These are phyloP conservation scores for Cynopterus brachyotis DNA, from an alignment of 2,113 vertebrate genomes.

Conservation along the genomic window DNA sequence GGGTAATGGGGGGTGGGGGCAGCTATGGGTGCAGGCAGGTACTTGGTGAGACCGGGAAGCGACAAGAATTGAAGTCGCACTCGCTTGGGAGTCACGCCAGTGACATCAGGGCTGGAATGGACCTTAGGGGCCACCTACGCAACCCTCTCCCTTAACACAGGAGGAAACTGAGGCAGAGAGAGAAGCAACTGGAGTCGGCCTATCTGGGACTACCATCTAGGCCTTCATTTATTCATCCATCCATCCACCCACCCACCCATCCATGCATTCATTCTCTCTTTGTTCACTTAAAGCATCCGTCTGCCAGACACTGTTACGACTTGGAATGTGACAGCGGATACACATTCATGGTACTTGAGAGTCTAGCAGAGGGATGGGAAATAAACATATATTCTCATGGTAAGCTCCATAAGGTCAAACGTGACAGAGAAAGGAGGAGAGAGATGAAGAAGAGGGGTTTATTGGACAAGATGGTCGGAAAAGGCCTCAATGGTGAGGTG, in stretches of 20 bases:
- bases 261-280: background rate
- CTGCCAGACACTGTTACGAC: background rate
- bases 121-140: background rate
- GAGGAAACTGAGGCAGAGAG: background rate
- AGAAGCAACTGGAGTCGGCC: background rate
- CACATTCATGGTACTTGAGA: background rate
- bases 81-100: background rate
- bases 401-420: background rate
- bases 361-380: background rate
- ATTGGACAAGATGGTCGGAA: background rate
- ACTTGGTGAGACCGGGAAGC: background rate
- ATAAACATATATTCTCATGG: background rate
- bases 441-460: too few relatives aligned
- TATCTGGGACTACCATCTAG: background rate
- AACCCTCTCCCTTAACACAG: too few relatives aligned
- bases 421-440: background rate
- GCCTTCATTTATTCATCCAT: background rate
- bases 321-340: background rate
- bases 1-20: slow-evolving; percentile 12
- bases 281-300: background rate
- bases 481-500: background rate
- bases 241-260: background rate
- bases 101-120: background rate
- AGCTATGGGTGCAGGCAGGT: background rate
- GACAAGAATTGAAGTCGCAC: background rate